These are phyloP conservation scores for Trachymyrmex cornetzi DNA, from an alignment of 1,140 invertebrate species.

Conservation along the genomic window DNA sequence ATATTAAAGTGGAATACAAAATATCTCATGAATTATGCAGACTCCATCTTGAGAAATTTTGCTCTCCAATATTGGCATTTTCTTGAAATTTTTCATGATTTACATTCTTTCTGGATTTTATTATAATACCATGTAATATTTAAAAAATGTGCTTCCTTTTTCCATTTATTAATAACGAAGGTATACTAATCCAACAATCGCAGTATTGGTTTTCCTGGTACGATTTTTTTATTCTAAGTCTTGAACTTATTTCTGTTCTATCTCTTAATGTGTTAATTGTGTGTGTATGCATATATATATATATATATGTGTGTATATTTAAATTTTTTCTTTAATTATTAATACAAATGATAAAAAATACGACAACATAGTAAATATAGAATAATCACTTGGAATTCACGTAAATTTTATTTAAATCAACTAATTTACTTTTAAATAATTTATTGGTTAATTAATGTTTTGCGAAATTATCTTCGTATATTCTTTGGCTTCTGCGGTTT, in stretches of 20 bases:
- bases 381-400: too few species aligned
- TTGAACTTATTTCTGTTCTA: not conserved
- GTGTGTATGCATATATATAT: not conserved
- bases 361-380: not conserved
- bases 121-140: slow-evolving; percentile 10
- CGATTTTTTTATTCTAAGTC: not conserved
- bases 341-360: not conserved
- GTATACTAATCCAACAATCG: not conserved
- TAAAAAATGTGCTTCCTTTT: not conserved
- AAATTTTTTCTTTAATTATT: not conserved
- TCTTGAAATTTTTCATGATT: slow-evolving; percentile 10
- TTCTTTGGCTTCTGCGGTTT: not conserved
- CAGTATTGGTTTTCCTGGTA: not conserved
- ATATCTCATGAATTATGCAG: slow-evolving; percentile 33
- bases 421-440: too few species aligned
- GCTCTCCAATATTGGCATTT: slow-evolving; percentile 20
- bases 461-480: not conserved
- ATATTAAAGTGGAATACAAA: slow-evolving; percentile 31
- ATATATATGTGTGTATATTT: not conserved
- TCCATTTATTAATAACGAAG: not conserved
- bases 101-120: not conserved
- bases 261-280: not conserved
- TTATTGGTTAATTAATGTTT: slow-evolving; percentile 7
- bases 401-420: not conserved
- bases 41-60: slow-evolving; percentile 23